These are phyloP conservation scores for Platypus cylindrus DNA, from an alignment of 2,888 invertebrate genomes.

Conservation along the genomic window DNA sequence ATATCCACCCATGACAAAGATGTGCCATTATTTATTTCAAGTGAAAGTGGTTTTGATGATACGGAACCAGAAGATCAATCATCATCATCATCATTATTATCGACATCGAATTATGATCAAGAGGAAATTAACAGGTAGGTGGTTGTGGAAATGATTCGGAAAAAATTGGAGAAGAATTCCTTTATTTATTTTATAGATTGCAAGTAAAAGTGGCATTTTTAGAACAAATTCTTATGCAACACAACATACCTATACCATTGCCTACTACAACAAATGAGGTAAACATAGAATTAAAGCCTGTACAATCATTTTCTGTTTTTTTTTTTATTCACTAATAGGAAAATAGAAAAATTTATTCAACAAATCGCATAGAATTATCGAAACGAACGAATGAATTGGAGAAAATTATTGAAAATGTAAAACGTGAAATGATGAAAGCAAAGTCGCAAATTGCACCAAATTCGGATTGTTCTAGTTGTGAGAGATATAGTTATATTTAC, in stretches of 20 bases:
- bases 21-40: constrained; percentile 29
- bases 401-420: constrained; percentile 35
- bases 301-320: too few species aligned
- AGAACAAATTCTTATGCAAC: constrained; percentile 30
- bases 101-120: constrained; percentile 19
- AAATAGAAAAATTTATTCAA: constrained; percentile 12
- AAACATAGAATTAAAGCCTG: constrained; percentile 12
- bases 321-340: constrained; percentile 16
- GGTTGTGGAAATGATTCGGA: background rate
- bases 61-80: constrained; percentile 33
- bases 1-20: constrained; percentile 20
- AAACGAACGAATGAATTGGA: constrained; percentile 39
- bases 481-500: constrained; percentile 23
- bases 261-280: constrained; percentile 24
- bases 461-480: constrained; percentile 22
- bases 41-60: constrained; percentile 31
- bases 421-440: constrained; percentile 24
- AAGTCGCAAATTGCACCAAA: constrained; percentile 17
- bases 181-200: constrained; percentile 23
- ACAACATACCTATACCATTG: constrained; percentile 30
- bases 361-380: constrained; percentile 28
- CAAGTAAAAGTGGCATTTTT: constrained; percentile 32
- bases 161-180: background rate
- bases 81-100: too few species aligned
- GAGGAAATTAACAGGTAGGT: constrained; percentile 17